Evolutionary conservation across 2,113 vertebrate species (phyloP).

Genomic region (Arizona elegans): DNA sequence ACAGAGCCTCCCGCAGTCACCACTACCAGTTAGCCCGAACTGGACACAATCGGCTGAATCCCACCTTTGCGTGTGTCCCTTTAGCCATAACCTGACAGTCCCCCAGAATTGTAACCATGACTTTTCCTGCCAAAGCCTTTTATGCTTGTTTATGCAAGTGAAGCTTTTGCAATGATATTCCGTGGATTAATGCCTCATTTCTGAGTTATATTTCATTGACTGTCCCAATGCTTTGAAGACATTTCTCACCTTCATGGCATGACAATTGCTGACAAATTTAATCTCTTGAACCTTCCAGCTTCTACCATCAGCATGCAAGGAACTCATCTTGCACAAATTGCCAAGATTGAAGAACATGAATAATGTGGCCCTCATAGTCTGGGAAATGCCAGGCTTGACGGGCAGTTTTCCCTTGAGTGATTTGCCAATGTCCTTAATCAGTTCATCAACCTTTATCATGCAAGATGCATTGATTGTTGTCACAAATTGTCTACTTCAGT

Average conservation of each 20-base stretch:
- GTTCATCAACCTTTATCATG: not conserved
- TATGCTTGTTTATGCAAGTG: not conserved
- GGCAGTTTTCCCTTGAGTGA: not conserved
- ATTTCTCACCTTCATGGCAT: not conserved
- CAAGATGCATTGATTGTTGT: not conserved
- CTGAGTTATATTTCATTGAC: not conserved
- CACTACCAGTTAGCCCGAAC: too few relatives aligned
- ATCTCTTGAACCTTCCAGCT: not conserved
- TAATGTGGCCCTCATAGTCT: not conserved
- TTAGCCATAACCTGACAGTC: not conserved
- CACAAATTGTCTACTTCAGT: not conserved
- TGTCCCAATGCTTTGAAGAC: not conserved
- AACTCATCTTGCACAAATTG: not conserved
- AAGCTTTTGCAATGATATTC: not conserved
- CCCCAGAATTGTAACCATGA: not conserved
- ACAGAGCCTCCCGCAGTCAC: too few relatives aligned
- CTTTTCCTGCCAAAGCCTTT: not conserved
- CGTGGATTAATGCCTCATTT: not conserved
- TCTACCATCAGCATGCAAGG: not conserved
- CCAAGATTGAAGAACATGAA: not conserved
- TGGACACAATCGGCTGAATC: too few relatives aligned
- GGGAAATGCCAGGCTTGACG: not conserved
- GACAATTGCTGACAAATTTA: not conserved
- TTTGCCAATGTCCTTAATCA: not conserved
- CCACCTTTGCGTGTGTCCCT: not conserved